A percentile compares a stretch with the other conserved stretches of the same genome.
These are phyloP conservation scores for Neoaliturus tenellus DNA, from an alignment of 2,888 invertebrate species.

Conservation along the genomic window DNA sequence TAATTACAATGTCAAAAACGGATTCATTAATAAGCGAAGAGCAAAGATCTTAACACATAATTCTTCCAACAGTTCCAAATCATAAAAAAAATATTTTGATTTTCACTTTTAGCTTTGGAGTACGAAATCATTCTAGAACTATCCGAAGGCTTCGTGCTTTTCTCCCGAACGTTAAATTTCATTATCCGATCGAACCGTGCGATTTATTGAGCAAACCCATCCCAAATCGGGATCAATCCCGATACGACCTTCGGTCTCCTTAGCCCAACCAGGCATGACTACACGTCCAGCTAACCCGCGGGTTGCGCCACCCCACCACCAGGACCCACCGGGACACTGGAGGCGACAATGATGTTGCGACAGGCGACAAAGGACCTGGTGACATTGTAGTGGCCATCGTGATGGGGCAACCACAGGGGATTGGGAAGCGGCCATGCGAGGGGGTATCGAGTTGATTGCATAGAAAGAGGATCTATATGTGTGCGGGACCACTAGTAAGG, in stretches of 20 bases:
- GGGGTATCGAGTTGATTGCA: no score
- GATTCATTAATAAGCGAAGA: no score
- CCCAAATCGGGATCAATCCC: not conserved
- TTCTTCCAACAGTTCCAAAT: no score
- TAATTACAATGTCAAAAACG: no score
- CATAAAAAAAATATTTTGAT: no score
- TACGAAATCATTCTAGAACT: no score
- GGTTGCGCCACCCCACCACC: not conserved
- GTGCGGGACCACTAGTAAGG: no score
- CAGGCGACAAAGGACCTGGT: not conserved
- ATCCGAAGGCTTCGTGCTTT: no score
- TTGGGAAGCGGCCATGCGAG: not conserved
- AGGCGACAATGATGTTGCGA: not conserved
- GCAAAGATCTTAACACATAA: no score
- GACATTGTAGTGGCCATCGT: not conserved
- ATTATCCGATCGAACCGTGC: not conserved
- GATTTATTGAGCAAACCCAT: not conserved
- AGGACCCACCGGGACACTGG: not conserved
- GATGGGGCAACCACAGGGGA: not conserved
- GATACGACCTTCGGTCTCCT: constrained; percentile 9
- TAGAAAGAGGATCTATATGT: no score
- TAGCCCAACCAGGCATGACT: constrained; percentile 8
- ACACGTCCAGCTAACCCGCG: not conserved
- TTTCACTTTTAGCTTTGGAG: no score
- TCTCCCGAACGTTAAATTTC: not conserved